phyloP scores from a whole-genome alignment of 2,888 invertebrate genomes.

The Melanchra persicariae region DNA sequence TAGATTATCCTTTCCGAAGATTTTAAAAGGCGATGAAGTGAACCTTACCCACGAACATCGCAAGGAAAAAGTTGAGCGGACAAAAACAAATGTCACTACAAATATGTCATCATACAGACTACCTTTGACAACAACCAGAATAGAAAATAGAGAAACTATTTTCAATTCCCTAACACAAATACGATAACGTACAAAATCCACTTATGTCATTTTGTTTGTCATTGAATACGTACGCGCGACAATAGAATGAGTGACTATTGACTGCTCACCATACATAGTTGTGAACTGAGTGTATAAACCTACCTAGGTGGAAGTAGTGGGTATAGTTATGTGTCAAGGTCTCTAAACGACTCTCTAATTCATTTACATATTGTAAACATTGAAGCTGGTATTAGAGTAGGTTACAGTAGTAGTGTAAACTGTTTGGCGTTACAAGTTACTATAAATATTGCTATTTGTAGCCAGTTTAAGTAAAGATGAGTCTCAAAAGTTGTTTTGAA shows the following conservation, averaged over 20 bases:
- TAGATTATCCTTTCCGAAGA: too few species aligned
- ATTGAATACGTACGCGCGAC: conserved; percentile 57
- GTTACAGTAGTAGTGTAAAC: conserved; percentile 3
- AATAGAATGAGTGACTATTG: conserved; percentile 57
- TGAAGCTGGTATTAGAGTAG: conserved; percentile 20
- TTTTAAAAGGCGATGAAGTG: background rate
- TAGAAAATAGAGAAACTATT: conserved; percentile 36
- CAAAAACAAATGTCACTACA: conserved; percentile 6
- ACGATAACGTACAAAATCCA: conserved; percentile 57
- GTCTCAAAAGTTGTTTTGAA: too few species aligned
- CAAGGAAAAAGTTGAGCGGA: background rate
- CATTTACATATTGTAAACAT: conserved; percentile 52
- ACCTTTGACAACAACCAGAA: conserved; percentile 7
- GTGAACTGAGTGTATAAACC: background rate
- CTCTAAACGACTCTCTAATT: conserved; percentile 63
- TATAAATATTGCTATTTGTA: conserved; percentile 10
- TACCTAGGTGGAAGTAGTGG: conserved; percentile 20
- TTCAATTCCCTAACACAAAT: conserved; percentile 42
- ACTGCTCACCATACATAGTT: conserved; percentile 39
- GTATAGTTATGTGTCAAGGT: conserved; percentile 60
- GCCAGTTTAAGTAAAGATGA: background rate
- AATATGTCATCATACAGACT: conserved; percentile 15
- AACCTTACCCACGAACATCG: background rate
- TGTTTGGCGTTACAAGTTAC: background rate
- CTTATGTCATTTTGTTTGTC: conserved; percentile 64